Evolutionary conservation across 2,113 vertebrate genomes (phyloP).

Genomic region (Siniperca knerii): DNA sequence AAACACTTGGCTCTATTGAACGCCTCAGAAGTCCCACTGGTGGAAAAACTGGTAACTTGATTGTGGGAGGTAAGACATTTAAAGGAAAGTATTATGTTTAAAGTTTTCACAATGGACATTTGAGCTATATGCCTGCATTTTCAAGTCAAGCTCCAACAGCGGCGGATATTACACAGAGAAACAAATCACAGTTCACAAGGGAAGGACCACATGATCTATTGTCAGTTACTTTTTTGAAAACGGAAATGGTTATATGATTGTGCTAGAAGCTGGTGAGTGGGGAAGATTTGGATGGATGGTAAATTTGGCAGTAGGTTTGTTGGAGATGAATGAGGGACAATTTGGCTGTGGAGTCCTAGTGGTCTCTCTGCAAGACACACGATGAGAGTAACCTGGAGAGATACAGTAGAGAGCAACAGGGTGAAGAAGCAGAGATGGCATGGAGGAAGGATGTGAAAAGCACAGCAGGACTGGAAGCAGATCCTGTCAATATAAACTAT

Average conservation of each 20-base stretch:
- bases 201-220: background rate
- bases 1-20: slow-evolving; percentile 14
- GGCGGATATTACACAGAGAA: slow-evolving; percentile 15
- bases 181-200: slow-evolving; percentile 6
- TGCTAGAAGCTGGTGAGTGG: slow-evolving; percentile 21
- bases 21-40: slow-evolving; percentile 2
- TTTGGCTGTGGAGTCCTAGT: background rate
- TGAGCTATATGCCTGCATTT: slow-evolving; percentile 34
- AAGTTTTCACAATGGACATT: slow-evolving; percentile 51
- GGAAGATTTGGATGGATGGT: slow-evolving; percentile 12
- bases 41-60: slow-evolving; percentile 34
- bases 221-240: background rate
- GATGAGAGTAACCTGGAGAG: background rate
- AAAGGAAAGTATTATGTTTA: slow-evolving; percentile 37
- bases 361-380: slow-evolving; percentile 1
- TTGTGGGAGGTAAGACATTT: slow-evolving; percentile 25
- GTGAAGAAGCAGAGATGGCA: background rate
- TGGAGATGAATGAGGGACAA: background rate
- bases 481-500: background rate
- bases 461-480: background rate
- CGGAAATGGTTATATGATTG: slow-evolving; percentile 25
- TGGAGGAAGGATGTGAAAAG: background rate
- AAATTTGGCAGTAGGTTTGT: slow-evolving; percentile 4
- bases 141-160: background rate
- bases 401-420: background rate